Evolutionary conservation across 2,888 invertebrate genomes (phyloP).

Genomic region (Liposcelis brunnea): DNA sequence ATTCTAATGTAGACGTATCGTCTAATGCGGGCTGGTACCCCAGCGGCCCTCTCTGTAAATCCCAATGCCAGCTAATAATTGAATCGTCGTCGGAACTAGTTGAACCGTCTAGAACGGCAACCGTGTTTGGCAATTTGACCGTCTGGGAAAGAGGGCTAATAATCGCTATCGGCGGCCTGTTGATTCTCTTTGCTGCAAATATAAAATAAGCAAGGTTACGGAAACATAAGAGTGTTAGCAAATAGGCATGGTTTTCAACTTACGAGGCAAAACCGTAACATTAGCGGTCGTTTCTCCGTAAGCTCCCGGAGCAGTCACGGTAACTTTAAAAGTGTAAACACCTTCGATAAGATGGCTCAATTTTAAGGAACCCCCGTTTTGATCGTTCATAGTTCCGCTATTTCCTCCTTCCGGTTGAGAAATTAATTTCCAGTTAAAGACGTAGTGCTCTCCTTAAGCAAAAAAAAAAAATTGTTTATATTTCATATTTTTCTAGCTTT

Average conservation of each 20-base stretch:
- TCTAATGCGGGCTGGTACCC: conserved; percentile 66
- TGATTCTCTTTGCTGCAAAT: conserved; percentile 51
- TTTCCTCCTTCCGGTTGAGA: conserved; percentile 66
- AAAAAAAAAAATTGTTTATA: conserved; percentile 6
- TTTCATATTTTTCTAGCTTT: conserved; percentile 1
- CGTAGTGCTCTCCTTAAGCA: conserved; percentile 46
- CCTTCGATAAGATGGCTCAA: conserved; percentile 74
- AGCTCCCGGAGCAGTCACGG: conserved; percentile 59
- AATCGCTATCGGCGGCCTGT: conserved; percentile 66
- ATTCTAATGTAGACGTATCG: conserved; percentile 64
- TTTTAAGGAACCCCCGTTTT: conserved; percentile 67
- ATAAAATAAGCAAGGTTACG: background rate
- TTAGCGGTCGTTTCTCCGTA: conserved; percentile 74
- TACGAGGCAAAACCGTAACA: conserved; percentile 68
- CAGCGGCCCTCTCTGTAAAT: conserved; percentile 70
- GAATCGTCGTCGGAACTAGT: conserved; percentile 46
- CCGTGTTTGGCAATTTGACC: conserved; percentile 76
- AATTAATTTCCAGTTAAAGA: conserved; percentile 75
- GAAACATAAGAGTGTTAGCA: background rate
- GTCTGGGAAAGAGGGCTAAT: conserved; percentile 74
- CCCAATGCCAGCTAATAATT: conserved; percentile 80
- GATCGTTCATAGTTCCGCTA: conserved; percentile 53
- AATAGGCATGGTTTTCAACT: conserved; percentile 16
- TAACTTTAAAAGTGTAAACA: conserved; percentile 66
- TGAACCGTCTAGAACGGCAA: conserved; percentile 73